Base-by-base conservation (phyloP, 2,888 invertebrate species). In the Elysia crispata region DNA sequence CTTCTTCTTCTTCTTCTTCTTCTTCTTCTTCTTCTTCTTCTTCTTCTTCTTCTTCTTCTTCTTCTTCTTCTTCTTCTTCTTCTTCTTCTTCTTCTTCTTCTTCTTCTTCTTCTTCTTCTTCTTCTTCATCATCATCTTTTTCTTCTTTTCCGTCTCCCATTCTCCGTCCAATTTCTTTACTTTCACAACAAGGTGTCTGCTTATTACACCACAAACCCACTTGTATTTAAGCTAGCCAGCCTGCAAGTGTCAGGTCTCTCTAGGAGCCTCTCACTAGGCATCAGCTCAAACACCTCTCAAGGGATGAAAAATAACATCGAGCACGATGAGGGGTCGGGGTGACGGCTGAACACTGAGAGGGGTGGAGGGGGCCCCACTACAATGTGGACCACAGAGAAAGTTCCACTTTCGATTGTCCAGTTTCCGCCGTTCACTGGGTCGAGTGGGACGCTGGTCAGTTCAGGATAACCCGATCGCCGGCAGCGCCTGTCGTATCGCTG, bases 11-110 rank as follows among this genome's bases (percentile, higher is more conserved):
- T 25, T 31, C 18, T 6, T 60, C 31, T 60, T 20, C 23, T 50
- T 49, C 28, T 75, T 60, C 62, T 18, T 72, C 72, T 25, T 64
- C 64, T 25, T 60, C 64, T 23, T 33, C 72, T 25, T 72, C 64
- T n/a, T 72, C 72, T 5, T 72, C 78, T 13, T 77, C 69, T 20
- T 57, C 77, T 23, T 70, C 69, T 20, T 60, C 70, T 23, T 33
- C 77, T 23, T 54, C 60, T 20, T 70, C 57, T 23, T 70, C 77
- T 20, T 57, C 57, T 23, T 70, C 60, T 31, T 41, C 62, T 25
- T 41, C 64, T 15, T 57, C n/a, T 23, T 33, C 54, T 15, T 6
- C 33, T 41, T 54, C 57, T 41, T 54, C 31, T 28, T 31, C 69
- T 25, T 60, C 64, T 23, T 33, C 72, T 25, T 72, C 64, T n/a